Percentiles rank a stretch among this genome's conserved stretches.
Evolutionary conservation across 2,113 vertebrate species (phyloP).

Genomic region (Pandion haliaetus): DNA sequence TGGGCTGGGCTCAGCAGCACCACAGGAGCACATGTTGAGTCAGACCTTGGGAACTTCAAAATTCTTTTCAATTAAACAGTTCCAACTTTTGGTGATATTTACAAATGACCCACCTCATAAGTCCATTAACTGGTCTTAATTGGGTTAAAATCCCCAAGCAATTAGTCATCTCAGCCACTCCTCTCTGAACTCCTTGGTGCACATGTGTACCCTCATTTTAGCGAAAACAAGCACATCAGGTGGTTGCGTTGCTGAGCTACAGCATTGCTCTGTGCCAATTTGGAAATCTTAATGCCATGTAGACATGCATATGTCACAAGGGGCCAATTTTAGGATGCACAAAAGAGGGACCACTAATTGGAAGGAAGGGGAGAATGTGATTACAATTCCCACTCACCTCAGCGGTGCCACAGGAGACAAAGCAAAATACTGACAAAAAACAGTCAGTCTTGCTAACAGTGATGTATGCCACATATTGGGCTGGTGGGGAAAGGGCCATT

Average conservation of each 20-base stretch:
- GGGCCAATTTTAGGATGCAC: neutral
- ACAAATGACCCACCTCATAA: constrained; percentile 23
- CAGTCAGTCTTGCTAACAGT: neutral
- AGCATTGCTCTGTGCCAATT: neutral
- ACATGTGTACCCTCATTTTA: neutral
- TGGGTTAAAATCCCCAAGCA: constrained; percentile 30
- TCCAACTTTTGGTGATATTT: constrained; percentile 33
- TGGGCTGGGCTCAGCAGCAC: neutral
- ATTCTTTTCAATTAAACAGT: constrained; percentile 14
- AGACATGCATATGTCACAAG: neutral
- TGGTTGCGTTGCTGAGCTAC: neutral
- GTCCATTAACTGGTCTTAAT: constrained; percentile 27
- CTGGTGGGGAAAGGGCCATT: neutral
- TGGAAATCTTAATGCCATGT: neutral
- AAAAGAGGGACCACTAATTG: neutral
- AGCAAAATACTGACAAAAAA: neutral
- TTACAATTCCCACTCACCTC: neutral
- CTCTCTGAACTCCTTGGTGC: neutral
- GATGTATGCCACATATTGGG: neutral
- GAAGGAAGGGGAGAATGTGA: neutral
- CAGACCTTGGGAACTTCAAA: neutral
- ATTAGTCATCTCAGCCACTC: neutral
- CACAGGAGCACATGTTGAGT: neutral
- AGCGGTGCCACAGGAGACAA: neutral
- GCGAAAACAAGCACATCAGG: neutral